These are phyloP conservation scores for Adelosebastes latens DNA, from an alignment of 2,797 vertebrate species.

Conservation along the genomic window DNA sequence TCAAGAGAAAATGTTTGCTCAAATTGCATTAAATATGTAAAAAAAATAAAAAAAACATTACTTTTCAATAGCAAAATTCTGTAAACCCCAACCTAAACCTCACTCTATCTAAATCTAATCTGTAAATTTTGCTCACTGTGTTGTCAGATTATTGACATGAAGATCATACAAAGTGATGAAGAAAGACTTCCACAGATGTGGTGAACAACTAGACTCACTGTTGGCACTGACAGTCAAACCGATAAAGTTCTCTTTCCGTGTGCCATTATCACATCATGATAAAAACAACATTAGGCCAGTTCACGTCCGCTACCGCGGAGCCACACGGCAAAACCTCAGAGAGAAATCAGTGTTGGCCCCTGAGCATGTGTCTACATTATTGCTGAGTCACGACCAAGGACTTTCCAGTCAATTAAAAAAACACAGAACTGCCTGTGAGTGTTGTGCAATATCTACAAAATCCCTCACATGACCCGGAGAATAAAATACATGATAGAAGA, in stretches of 20 bases:
- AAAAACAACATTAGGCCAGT: background rate
- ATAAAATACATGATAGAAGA: background rate
- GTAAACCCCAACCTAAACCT: no score
- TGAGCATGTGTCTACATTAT: constrained; percentile 14
- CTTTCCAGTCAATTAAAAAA: constrained; percentile 19
- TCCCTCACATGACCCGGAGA: background rate
- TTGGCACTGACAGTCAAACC: background rate
- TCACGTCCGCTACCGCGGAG: background rate
- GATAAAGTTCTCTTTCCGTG: background rate
- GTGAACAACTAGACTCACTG: background rate
- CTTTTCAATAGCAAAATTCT: background rate
- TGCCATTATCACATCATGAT: background rate
- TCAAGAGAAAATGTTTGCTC: background rate
- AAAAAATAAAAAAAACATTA: background rate
- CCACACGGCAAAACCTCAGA: constrained; percentile 13
- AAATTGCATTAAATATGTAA: background rate
- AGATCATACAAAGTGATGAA: background rate
- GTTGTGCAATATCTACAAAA: constrained; percentile 20
- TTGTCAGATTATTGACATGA: background rate
- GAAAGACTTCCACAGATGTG: no score
- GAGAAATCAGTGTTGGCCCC: constrained; percentile 24
- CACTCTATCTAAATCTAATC: no score
- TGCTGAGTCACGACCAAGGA: constrained; percentile 67
- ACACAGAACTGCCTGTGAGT: background rate
- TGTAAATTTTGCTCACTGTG: background rate